Evolutionary conservation across 2,113 vertebrate species (phyloP).

Genomic region (Cyprinus carpio): DNA sequence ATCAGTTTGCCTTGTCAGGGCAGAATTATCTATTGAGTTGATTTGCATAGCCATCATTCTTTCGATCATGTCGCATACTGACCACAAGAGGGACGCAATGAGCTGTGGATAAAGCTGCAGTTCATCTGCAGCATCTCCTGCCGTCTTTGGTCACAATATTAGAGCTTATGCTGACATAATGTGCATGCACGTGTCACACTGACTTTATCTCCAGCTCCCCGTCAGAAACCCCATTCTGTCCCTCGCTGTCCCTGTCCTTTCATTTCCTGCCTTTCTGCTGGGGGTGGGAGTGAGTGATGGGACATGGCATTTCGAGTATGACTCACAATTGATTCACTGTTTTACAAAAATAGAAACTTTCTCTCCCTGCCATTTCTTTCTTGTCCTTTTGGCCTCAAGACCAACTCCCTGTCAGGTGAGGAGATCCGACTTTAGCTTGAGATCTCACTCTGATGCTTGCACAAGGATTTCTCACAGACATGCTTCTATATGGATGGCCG

Average conservation of each 20-base stretch:
- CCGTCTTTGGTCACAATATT: neutral
- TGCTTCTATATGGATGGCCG: neutral
- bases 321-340: conserved; percentile 59
- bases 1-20: neutral
- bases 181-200: neutral
- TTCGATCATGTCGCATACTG: neutral
- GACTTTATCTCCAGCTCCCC: conserved; percentile 32
- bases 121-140: neutral
- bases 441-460: neutral
- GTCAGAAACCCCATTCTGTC: conserved; percentile 41
- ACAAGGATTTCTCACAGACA: neutral
- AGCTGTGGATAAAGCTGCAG: neutral
- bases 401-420: conserved; percentile 17
- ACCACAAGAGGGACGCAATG: conserved; percentile 49
- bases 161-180: neutral
- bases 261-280: conserved; percentile 37
- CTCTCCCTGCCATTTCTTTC: neutral
- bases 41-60: neutral
- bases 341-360: conserved; percentile 44
- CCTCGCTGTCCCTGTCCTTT: neutral
- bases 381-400: neutral
- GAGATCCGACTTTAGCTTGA: neutral
- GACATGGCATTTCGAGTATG: conserved; percentile 56
- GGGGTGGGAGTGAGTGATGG: conserved; percentile 35
- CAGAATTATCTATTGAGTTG: neutral